These are phyloP conservation scores for Somateria mollissima DNA, from an alignment of 2,797 vertebrate genomes.

Conservation along the genomic window DNA sequence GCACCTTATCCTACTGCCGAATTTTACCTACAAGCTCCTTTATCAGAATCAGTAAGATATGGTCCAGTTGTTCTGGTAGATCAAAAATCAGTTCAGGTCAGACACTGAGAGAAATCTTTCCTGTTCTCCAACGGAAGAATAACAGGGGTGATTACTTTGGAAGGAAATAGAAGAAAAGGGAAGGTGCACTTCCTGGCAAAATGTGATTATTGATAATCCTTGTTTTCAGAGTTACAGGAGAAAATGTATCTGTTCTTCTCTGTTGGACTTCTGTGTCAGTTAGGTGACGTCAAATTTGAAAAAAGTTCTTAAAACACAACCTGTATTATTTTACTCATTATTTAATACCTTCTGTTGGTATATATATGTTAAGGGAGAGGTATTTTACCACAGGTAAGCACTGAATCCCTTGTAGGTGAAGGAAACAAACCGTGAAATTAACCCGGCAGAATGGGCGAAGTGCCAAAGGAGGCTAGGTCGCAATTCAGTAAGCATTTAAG, in stretches of 20 bases:
- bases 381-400: neutral
- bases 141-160: neutral
- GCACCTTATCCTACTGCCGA: neutral
- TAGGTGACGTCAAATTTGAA: neutral
- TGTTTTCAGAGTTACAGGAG: neutral
- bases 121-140: neutral
- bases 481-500: conserved; percentile 9
- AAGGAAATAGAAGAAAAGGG: neutral
- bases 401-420: neutral
- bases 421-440: neutral
- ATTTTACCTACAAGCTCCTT: neutral
- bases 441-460: neutral
- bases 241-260: neutral
- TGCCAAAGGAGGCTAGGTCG: neutral
- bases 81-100: neutral
- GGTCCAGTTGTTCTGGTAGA: neutral
- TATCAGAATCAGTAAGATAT: neutral
- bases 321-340: neutral
- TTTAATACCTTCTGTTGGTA: neutral
- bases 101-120: neutral
- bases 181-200: neutral
- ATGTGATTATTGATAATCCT: neutral
- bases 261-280: neutral
- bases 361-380: neutral
- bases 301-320: neutral